phyloP scores from a whole-genome alignment of 2,113 vertebrate genomes.

The Lepisosteus oculatus region DNA sequence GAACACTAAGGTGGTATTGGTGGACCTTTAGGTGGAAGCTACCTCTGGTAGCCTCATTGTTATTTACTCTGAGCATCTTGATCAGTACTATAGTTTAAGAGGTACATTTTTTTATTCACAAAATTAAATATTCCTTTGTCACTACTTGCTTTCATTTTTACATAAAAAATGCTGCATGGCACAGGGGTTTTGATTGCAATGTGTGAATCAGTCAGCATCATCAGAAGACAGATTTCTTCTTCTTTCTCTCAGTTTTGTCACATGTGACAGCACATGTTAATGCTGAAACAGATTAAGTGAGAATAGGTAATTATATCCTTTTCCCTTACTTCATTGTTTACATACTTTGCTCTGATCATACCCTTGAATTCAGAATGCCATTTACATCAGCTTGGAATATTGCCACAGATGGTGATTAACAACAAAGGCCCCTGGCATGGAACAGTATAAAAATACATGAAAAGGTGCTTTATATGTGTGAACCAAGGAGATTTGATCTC shows the following conservation, averaged over 20 bases:
- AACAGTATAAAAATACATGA: too few relatives aligned
- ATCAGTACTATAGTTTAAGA: too few relatives aligned
- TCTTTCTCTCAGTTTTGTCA: neutral
- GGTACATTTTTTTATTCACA: too few relatives aligned
- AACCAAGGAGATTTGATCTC: too few relatives aligned
- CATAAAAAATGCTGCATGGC: neutral
- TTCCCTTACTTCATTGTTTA: neutral
- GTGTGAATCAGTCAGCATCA: neutral
- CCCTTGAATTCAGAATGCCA: neutral
- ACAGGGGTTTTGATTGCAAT: constrained; percentile 1
- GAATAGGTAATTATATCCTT: constrained; percentile 42
- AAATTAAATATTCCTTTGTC: too few relatives aligned
- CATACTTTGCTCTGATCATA: neutral
- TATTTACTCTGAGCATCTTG: too few relatives aligned
- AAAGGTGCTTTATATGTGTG: too few relatives aligned
- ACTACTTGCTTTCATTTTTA: neutral
- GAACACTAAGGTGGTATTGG: too few relatives aligned
- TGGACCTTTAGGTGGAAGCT: too few relatives aligned
- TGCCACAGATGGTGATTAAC: constrained; percentile 68
- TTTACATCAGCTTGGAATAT: constrained; percentile 39
- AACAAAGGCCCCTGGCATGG: constrained; percentile 53
- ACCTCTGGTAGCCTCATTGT: too few relatives aligned
- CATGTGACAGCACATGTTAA: constrained; percentile 42
- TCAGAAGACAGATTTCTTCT: neutral
- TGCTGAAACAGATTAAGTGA: constrained; percentile 47